Evolutionary conservation across 2,113 vertebrate species (phyloP).

Genomic region (Pedetes capensis): DNA sequence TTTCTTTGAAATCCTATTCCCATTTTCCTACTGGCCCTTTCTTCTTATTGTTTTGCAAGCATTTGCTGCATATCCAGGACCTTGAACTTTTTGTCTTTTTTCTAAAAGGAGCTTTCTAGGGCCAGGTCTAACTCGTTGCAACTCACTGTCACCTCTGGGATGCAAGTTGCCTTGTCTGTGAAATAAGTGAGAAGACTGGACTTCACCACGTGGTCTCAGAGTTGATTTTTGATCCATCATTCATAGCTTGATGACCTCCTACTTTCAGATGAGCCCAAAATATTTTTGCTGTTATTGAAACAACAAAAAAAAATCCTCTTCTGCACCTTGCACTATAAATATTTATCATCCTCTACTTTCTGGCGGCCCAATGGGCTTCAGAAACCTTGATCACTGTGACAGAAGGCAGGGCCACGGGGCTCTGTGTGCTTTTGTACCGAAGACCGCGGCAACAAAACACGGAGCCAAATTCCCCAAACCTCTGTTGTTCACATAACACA

Average conservation of each 20-base stretch:
- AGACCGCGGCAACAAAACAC: accelerated
- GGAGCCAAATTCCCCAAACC: background rate
- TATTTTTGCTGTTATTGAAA: background rate
- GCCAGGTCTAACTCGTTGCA: background rate
- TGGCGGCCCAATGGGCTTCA: background rate
- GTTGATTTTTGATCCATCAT: background rate
- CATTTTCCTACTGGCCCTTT: constrained; percentile 1
- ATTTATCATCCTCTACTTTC: background rate
- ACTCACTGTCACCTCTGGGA: background rate
- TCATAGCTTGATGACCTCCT: background rate
- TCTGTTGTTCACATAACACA: accelerated
- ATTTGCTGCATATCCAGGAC: background rate
- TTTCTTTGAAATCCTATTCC: constrained; percentile 47
- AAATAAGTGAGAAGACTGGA: background rate
- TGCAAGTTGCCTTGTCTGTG: background rate
- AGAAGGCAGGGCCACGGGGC: background rate
- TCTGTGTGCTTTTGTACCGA: background rate
- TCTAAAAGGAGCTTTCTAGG: background rate
- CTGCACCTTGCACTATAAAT: background rate
- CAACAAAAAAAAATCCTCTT: background rate
- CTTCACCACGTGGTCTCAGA: background rate
- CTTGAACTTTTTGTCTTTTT: background rate
- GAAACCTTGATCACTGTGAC: background rate
- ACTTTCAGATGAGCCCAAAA: background rate
- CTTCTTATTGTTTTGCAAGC: background rate